phyloP scores from a whole-genome alignment of 1,140 invertebrate genomes.

The Drosophila setifemur region DNA sequence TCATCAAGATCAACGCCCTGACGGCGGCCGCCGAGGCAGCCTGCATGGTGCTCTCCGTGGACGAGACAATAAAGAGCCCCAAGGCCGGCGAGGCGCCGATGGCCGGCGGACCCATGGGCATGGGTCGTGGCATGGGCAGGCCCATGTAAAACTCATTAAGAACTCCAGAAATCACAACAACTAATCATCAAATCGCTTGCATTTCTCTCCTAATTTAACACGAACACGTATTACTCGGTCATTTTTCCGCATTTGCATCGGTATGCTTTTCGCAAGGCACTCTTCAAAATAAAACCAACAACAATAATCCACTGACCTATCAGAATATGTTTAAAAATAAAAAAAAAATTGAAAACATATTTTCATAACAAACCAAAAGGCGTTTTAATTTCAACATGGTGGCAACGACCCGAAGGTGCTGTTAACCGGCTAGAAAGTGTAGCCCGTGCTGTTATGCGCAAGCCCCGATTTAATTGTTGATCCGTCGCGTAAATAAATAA shows the following conservation, averaged over 20 bases:
- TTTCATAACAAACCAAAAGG: conserved; percentile 51
- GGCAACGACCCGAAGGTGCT: conserved; percentile 1
- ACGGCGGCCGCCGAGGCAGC: conserved; percentile 98
- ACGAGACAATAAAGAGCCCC: conserved; percentile 98
- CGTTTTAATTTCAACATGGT: conserved; percentile 8
- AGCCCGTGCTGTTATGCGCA: conserved; percentile 10
- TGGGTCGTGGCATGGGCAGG: conserved; percentile 88
- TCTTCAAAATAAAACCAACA: conserved; percentile 36
- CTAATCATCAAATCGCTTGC: conserved; percentile 53
- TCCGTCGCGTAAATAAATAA: conserved; percentile 29
- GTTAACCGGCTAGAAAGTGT: not conserved
- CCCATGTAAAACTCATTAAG: conserved; percentile 83
- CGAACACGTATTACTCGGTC: conserved; percentile 68
- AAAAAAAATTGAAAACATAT: conserved; percentile 42
- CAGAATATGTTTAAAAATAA: conserved; percentile 66
- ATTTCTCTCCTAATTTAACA: conserved; percentile 65
- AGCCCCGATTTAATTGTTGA: conserved; percentile 11
- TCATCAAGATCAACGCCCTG: conserved; percentile 98
- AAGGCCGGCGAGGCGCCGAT: conserved; percentile 86
- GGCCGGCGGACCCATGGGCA: conserved; percentile 82
- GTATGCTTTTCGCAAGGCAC: conserved; percentile 31
- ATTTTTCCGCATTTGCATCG: conserved; percentile 34
- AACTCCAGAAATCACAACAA: conserved; percentile 21
- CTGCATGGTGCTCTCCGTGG: conserved; percentile 97
- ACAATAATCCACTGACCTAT: conserved; percentile 57